Evolutionary conservation across 2,888 invertebrate species (phyloP).

Genomic region (Embidobia sp.): DNA sequence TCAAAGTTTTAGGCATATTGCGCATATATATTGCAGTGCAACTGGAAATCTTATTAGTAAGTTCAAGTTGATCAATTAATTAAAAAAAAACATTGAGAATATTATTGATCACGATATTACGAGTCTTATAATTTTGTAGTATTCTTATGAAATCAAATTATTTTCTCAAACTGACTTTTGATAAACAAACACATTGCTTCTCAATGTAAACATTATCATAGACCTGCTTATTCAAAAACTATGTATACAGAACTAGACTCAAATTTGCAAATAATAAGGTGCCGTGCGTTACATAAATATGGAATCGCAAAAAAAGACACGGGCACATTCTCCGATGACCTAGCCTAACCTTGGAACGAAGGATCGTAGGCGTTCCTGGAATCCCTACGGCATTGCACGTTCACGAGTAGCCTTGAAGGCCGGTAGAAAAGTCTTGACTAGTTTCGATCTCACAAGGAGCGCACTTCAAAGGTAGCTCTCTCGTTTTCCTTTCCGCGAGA

Average conservation of each 20-base stretch:
- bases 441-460: constrained; percentile 67
- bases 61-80: too few relatives aligned
- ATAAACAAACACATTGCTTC: too few relatives aligned
- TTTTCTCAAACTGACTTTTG: too few relatives aligned
- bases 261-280: constrained; percentile 23
- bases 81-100: too few relatives aligned
- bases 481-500: constrained; percentile 47
- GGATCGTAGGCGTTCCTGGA: constrained; percentile 73
- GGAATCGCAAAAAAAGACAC: constrained; percentile 21
- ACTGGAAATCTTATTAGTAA: too few relatives aligned
- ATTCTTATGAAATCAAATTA: too few relatives aligned
- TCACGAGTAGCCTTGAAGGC: constrained; percentile 57
- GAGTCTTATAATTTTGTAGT: too few relatives aligned
- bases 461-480: constrained; percentile 57
- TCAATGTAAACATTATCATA: too few relatives aligned
- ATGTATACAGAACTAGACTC: constrained; percentile 3
- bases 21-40: too few relatives aligned
- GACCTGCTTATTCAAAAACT: constrained; percentile 12
- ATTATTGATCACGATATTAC: too few relatives aligned
- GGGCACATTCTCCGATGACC: constrained; percentile 37
- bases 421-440: constrained; percentile 64
- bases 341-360: constrained; percentile 51
- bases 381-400: constrained; percentile 69
- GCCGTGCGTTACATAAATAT: constrained; percentile 34
- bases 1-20: too few relatives aligned